Percentiles rank a stretch among this genome's conserved stretches.
Conservation (phyloP, 1,140 invertebrate species). For the Drosophila setifemur region DNA sequence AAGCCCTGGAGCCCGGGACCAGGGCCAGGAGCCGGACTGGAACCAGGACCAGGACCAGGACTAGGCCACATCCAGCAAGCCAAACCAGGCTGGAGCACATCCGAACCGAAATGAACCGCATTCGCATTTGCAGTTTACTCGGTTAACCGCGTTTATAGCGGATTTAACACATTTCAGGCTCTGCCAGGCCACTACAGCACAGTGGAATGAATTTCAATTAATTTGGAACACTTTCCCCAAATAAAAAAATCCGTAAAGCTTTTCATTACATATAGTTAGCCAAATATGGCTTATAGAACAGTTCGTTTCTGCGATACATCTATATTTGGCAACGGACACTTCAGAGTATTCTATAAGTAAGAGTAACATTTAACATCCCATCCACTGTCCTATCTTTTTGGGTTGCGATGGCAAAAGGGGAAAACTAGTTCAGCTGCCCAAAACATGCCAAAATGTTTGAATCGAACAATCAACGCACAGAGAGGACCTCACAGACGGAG, state of each 20-base stretch:
- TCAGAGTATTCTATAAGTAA: no score
- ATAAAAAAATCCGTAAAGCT: no score
- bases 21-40: background rate
- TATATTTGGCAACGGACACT: no score
- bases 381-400: conserved; percentile 16
- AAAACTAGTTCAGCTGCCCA: conserved; percentile 36
- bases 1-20: background rate
- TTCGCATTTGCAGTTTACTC: conserved; percentile 75
- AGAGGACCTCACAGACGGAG: conserved; percentile 1
- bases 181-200: conserved; percentile 18
- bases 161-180: conserved; percentile 67
- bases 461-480: conserved; percentile 63
- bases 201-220: background rate
- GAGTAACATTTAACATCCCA: background rate
- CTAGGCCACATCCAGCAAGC: conserved; percentile 12
- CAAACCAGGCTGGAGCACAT: conserved; percentile 11
- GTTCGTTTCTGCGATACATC: no score
- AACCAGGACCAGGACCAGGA: background rate
- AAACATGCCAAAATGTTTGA: conserved; percentile 75
- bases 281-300: no score
- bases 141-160: conserved; percentile 75
- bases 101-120: conserved; percentile 44
- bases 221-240: background rate
- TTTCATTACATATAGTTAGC: no score
- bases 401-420: conserved; percentile 17